Base-by-base conservation (phyloP, 2,888 invertebrate genomes). In the Drosophila lutescens region DNA sequence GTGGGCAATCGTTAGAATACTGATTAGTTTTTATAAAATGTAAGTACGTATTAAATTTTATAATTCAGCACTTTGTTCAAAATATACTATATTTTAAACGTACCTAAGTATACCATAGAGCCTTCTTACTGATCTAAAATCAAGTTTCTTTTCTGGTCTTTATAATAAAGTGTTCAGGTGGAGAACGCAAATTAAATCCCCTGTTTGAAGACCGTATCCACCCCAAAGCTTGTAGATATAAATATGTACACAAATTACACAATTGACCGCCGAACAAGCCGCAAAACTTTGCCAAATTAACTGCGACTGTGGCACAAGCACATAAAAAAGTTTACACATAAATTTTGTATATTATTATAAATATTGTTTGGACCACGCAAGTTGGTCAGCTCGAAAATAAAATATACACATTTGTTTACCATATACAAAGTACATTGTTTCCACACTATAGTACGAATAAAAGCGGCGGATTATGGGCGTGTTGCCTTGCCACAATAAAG, bases 261-360 rank as follows among this genome's bases (percentile, higher is more conserved):
- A 80, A 78, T 78, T 80, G 78, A 78, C 78, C 81, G 76, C 76
- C 80, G 75, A 77, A 68, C 73, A 77, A 67, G 74, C 77, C 79
- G 58, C 80, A 79, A 80, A 79, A 78, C 65, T 80, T 78, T 68
- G 67, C 41, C 71, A 80, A 78, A 78, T 80, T 78, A 80, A 78
- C 79, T 78, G 59, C 41, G 53, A 46, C 71, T 57, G 55, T 5
- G 41, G 13, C 51, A 20, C 67, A 57, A 30, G 40, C 32, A 46
- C 55, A 51, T 66, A 58, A 70, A 76, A 72, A 78, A 75, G 81
- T 78, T 78, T 78, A n/a, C 41, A 78, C 79, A 78, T 78, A 80
- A 78, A 78, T 78, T 78, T 62, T 44, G 44, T 62, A 80, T 75
- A 78, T 80, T 78, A 80, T 80, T 80, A 76, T 68, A 80, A 71